Base-by-base conservation (phyloP, 2,888 invertebrate genomes). In the Erynnis tages region DNA sequence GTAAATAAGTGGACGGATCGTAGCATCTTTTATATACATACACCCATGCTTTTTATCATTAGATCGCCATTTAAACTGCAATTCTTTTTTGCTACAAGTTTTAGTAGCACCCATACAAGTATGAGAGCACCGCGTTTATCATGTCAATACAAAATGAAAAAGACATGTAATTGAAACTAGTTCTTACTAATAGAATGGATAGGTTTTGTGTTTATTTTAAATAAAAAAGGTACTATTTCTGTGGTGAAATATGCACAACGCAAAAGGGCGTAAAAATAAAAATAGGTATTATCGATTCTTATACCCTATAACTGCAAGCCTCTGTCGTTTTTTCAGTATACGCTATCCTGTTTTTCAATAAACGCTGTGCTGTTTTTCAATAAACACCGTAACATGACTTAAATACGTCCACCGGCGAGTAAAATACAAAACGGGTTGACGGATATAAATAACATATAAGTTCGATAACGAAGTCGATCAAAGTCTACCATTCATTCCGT, bases 401-500 rank as follows among this genome's bases (percentile, higher is more conserved):
- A 44, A 52, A 52, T 52, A 41, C 44, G 50, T 52, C 44, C 37
- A 27, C 8, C 29, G 29, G 23, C 34, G 50, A 29, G 43, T 50
- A 30, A 52, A 52, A 52, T 52, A 52, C 44, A 52, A 52, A 52
- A 52, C 50, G 29, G 38, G 45, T 52, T 52, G 52, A 45, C 45
- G 52, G 44, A 44, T 45, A 60, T 71, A 73, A 72, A 73, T 69
- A 71, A 75, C 68, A 66, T 71, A 76, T 75, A 70, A 66, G 61
- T 55, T 57, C 71, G 72, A 73, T 76, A 80, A 76, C 73, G 70
- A 78, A 79, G 77, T 79, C 79, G 75, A 79, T 78, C 78, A 78
- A 71, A 65, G 71, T 69, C 75, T 76, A 73, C 66, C 67, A 67
- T 69, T 73, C 54, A 57, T 69, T 60, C 81, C 81, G 58, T 82